Base-by-base conservation (phyloP, 2,888 invertebrate genomes). In the Bellardia pandia region DNA sequence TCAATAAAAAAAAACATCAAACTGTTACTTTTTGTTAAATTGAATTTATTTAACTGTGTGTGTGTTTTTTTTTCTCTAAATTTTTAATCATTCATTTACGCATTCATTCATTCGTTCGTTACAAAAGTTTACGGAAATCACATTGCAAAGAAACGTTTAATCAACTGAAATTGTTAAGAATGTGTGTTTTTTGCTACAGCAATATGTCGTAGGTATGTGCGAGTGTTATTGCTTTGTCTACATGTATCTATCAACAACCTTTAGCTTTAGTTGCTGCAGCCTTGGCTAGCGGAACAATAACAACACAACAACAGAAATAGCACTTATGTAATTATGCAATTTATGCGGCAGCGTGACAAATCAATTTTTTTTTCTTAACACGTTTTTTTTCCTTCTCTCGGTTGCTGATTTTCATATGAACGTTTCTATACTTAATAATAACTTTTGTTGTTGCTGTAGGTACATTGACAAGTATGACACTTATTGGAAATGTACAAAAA, bases 301-400 rank as follows among this genome's bases (percentile, higher is more conserved):
- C 45, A 77, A 68, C 30, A 48, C 45, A 74, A 74, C 7, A 40
- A 16, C 72, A 71, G 68, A 66, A 53, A 13, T 6, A 77, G 58
- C 78, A 86, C 88, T 90, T 89, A 90, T 88, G 89, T 90, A 90
- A 91, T 91, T 90, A 91, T 92, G 92, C 91, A 92, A 92, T 92
- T 92, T 92, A 92, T 91, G 92, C 90, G 58, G 91, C 92, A 91
- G 90, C 92, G 90, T 92, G 92, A 89, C 89, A 89, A 89, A 88
- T 89, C 89, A 89, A 89, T 88, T 89, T 88, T 78, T 23, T 23
- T 80, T 79, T 71, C 78, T 66, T 37, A 62, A 75, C 74, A 53
- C 69, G 30, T 74, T 66, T 60, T 51, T 45, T 42, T 68, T 77
- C 37, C 64, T n/a, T 60, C 13, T 48, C 37, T 62, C 23, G 30